These are phyloP conservation scores for Oscheius onirici DNA, from an alignment of 2,888 invertebrate genomes.

Conservation along the genomic window DNA sequence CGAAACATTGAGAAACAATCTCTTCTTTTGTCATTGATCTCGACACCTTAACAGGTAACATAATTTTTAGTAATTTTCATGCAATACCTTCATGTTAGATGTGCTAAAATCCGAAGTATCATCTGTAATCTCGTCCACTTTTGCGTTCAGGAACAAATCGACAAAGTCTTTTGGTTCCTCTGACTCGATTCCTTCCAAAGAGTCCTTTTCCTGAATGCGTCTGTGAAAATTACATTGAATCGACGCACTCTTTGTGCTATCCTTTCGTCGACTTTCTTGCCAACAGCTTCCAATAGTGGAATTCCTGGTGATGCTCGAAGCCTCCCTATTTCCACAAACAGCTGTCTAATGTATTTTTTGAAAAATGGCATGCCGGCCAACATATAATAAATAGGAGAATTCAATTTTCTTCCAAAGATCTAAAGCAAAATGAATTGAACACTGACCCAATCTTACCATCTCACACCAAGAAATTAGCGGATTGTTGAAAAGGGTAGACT, in stretches of 20 bases:
- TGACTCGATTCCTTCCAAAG: conserved; percentile 30
- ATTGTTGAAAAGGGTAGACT: conserved; percentile 45
- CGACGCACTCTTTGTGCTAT: conserved; percentile 30
- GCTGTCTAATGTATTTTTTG: conserved; percentile 21
- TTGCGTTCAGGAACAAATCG: conserved; percentile 57
- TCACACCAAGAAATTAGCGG: background rate
- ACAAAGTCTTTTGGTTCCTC: conserved; percentile 53
- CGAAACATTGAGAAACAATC: conserved; percentile 72
- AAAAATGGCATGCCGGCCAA: conserved; percentile 33
- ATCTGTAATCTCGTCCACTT: conserved; percentile 42
- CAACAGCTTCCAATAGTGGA: conserved; percentile 13
- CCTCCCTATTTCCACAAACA: conserved; percentile 23
- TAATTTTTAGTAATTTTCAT: background rate
- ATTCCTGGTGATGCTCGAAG: background rate
- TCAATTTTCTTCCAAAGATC: conserved; percentile 36
- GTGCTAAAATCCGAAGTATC: conserved; percentile 20
- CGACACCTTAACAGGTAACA: conserved; percentile 18
- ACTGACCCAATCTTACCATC: background rate
- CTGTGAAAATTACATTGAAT: background rate
- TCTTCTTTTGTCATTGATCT: conserved; percentile 54
- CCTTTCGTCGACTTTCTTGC: conserved; percentile 35
- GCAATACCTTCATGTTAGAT: conserved; percentile 10
- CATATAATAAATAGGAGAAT: conserved; percentile 37
- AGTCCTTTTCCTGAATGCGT: conserved; percentile 31
- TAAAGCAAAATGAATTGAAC: background rate